phyloP scores from a whole-genome alignment of 2,113 vertebrate species.

The Paedocypris sp. region DNA sequence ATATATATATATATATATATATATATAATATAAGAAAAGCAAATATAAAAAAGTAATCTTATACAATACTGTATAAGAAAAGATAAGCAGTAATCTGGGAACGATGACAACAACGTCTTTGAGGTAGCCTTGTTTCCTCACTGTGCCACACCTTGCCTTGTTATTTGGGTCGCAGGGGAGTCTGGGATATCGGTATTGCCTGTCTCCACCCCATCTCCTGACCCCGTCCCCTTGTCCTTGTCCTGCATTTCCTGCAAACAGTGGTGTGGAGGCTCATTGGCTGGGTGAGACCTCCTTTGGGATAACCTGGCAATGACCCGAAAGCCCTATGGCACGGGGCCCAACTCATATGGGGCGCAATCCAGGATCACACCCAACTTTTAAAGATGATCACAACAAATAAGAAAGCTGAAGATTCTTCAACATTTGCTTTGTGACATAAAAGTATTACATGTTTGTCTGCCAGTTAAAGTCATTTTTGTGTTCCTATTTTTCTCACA shows the following conservation, averaged over 20 bases:
- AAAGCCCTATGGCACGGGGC: slow-evolving; percentile 54
- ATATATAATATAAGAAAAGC: too few relatives aligned
- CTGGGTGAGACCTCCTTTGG: slow-evolving; percentile 73
- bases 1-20: too few relatives aligned
- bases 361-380: slow-evolving; percentile 21
- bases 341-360: slow-evolving; percentile 47
- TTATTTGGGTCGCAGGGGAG: slow-evolving; percentile 48
- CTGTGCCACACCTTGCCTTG: slow-evolving; percentile 51
- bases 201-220: slow-evolving; percentile 39
- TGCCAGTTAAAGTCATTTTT: too few relatives aligned
- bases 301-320: slow-evolving; percentile 76
- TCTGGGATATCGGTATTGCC: slow-evolving; percentile 41
- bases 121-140: slow-evolving; percentile 44
- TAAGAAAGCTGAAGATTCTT: neutral
- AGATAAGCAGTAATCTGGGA: slow-evolving; percentile 19
- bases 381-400: neutral
- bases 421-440: too few relatives aligned
- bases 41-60: too few relatives aligned
- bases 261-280: slow-evolving; percentile 52
- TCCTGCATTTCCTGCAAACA: slow-evolving; percentile 96
- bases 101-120: slow-evolving; percentile 41
- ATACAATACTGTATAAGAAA: slow-evolving; percentile 5
- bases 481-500: too few relatives aligned
- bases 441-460: too few relatives aligned
- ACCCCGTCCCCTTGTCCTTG: slow-evolving; percentile 52